These are phyloP conservation scores for Peucedramus taeniatus DNA, from an alignment of 2,113 vertebrate genomes.

Conservation along the genomic window DNA sequence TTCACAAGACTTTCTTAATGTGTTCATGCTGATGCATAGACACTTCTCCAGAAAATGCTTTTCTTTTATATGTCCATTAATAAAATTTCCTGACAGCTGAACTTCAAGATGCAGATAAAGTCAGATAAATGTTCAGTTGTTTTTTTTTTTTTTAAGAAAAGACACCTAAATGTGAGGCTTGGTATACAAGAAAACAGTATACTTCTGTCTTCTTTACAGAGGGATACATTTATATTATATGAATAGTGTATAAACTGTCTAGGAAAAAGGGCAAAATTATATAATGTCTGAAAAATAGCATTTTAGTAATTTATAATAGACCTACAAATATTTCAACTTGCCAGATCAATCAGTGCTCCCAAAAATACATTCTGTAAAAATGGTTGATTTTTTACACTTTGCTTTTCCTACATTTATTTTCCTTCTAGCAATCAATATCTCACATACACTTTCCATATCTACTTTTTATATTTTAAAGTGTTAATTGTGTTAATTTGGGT, in stretches of 20 bases:
- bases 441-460: not conserved
- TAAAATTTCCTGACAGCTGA: not conserved
- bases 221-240: too few relatives aligned
- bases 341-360: not conserved
- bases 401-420: fast-evolving
- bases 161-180: fast-evolving
- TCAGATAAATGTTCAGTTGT: not conserved
- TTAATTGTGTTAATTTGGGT: not conserved
- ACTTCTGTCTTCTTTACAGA: not conserved
- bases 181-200: not conserved
- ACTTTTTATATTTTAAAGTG: not conserved
- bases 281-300: not conserved
- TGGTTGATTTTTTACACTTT: not conserved
- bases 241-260: not conserved
- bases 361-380: not conserved
- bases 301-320: not conserved
- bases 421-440: not conserved
- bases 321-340: not conserved
- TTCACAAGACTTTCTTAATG: not conserved
- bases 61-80: not conserved
- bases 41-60: not conserved
- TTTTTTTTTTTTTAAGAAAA: not conserved
- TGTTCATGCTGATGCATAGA: not conserved
- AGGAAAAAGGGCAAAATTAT: not conserved
- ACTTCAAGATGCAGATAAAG: not conserved